Conservation (phyloP, 2,113 vertebrate species). For the Actenoides hombroni region DNA sequence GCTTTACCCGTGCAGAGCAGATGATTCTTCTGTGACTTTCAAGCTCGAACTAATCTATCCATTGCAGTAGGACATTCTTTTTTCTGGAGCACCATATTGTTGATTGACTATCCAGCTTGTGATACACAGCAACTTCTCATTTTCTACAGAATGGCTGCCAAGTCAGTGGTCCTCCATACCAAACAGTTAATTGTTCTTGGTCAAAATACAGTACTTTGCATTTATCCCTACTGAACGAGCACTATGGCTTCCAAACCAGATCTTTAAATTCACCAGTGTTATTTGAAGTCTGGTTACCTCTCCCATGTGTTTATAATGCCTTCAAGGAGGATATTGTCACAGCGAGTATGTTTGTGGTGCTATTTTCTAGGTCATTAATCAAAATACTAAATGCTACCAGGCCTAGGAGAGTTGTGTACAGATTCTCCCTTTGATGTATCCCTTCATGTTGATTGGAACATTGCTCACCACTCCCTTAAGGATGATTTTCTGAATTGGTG, state of each 20-base stretch:
- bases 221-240: not conserved
- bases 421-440: not conserved
- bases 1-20: not conserved
- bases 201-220: not conserved
- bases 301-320: not conserved
- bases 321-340: not conserved
- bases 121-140: not conserved
- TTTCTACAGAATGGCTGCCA: not conserved
- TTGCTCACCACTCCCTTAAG: not conserved
- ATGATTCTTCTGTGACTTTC: not conserved
- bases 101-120: constrained; percentile 2
- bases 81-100: not conserved
- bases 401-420: not conserved
- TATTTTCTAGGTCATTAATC: not conserved
- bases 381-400: not conserved
- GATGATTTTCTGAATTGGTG: not conserved
- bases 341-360: not conserved
- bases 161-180: not conserved
- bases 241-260: not conserved
- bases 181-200: not conserved
- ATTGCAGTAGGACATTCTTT: not conserved
- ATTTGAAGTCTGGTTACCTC: not conserved
- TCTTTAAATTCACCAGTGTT: not conserved
- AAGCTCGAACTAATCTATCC: not conserved
- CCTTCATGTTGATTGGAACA: not conserved